Percentiles rank a stretch among this genome's conserved stretches.
phyloP scores from a whole-genome alignment of 2,113 vertebrate genomes.

The Irena cyanogastra region DNA sequence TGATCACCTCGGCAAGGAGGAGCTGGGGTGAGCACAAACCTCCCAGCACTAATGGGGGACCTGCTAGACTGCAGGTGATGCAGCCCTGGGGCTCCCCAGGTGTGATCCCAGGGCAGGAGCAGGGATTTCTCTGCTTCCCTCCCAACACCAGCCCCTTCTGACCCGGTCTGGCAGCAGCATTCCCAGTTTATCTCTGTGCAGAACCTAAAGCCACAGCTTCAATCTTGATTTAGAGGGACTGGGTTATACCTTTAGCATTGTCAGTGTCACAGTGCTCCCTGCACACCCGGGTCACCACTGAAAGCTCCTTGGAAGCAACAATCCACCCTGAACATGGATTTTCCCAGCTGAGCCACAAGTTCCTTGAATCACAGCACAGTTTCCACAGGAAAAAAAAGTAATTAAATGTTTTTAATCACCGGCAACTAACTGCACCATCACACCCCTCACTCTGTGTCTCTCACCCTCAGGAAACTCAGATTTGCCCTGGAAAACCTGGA shows the following conservation, averaged over 20 bases:
- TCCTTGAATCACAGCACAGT: neutral
- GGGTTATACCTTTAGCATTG: neutral
- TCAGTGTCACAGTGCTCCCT: neutral
- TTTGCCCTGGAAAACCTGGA: neutral
- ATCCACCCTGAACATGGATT: neutral
- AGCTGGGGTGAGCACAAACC: conserved; percentile 34
- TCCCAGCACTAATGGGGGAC: neutral
- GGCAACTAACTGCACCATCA: neutral
- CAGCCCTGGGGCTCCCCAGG: neutral
- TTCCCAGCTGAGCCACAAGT: neutral
- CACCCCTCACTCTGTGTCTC: neutral
- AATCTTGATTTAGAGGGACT: neutral
- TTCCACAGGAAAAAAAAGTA: neutral
- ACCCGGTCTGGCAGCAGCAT: neutral
- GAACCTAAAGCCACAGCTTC: neutral
- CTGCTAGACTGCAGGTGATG: neutral
- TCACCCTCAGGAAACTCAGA: neutral
- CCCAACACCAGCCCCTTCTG: neutral
- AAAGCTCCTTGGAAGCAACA: neutral
- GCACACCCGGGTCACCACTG: neutral
- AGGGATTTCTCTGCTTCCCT: neutral
- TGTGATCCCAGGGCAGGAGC: neutral
- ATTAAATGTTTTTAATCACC: conserved; percentile 7
- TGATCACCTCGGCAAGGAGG: conserved; percentile 51
- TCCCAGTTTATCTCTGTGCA: neutral